These are phyloP conservation scores for Rhinolophus ferrumequinum DNA, from an alignment of 2,113 vertebrate species.

Conservation along the genomic window DNA sequence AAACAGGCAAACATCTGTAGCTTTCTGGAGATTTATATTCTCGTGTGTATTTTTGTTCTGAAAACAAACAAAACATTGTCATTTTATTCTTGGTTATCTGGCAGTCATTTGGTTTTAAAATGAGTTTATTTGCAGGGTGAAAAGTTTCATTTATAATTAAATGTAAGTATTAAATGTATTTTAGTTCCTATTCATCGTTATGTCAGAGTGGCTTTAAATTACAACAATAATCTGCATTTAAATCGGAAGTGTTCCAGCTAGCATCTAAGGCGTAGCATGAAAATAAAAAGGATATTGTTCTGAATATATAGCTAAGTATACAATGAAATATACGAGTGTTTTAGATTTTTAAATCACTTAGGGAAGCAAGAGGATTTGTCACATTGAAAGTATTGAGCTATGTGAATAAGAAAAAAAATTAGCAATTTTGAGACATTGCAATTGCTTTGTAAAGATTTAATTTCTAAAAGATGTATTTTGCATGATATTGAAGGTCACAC, in stretches of 20 bases:
- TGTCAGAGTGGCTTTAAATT: background rate
- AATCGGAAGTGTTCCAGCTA: slow-evolving; percentile 23
- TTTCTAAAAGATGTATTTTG: background rate
- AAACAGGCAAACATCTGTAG: background rate
- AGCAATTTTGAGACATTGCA: background rate
- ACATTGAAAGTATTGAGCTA: background rate
- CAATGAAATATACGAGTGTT: background rate
- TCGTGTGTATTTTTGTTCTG: background rate
- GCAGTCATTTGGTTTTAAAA: background rate
- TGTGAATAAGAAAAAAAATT: slow-evolving; percentile 32
- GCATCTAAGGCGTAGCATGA: background rate
- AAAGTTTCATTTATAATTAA: slow-evolving; percentile 43
- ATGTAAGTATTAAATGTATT: background rate
- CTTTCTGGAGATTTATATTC: background rate
- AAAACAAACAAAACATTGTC: background rate
- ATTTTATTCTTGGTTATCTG: background rate
- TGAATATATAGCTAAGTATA: background rate
- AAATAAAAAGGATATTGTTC: background rate
- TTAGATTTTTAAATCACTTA: slow-evolving; percentile 3
- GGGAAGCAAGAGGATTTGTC: background rate
- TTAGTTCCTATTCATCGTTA: background rate
- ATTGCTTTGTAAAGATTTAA: background rate
- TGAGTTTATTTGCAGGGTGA: background rate
- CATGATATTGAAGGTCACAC: background rate
- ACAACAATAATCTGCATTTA: background rate